Base-by-base conservation (phyloP, 2,888 invertebrate genomes). In the Pogonocherus hispidulus region DNA sequence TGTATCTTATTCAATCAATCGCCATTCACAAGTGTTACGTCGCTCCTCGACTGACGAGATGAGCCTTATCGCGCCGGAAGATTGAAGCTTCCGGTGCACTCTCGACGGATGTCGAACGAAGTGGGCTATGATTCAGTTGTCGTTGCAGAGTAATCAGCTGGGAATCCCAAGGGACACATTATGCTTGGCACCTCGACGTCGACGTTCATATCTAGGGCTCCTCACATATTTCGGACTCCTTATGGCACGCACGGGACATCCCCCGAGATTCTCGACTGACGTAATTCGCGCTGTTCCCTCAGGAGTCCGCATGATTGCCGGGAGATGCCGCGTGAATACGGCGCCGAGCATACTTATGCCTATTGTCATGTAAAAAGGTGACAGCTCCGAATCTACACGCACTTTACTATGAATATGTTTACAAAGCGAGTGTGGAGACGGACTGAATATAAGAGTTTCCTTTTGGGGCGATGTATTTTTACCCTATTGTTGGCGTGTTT, bases 261-360 rank as follows among this genome's bases (percentile, higher is more conserved):
- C 80, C 80, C 70, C 60, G 76, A 80, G 81, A 81, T 73, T 74
- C 77, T 73, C 76, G 76, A 77, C 82, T 82, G 84, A 83, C 84
- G 84, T 84, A 84, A 84, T 84, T 84, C 84, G 80, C 80, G 80
- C 78, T 73, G 78, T 74, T 84, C 84, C 83, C 83, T 66, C 70
- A 76, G 80, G 84, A 79, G 77, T 76, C 77, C 79, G 78, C 83
- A 84, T 84, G 84, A 84, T 84, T 84, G 84, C 82, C 80, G 81
- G 76, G 82, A 83, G 83, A 84, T 82, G 83, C 82, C 80, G 78
- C 79, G 78, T 82, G 84, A 83, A 84, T 84, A 83, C 83, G 77
- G 77, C 77, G 78, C 76, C 79, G 77, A 80, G 80, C 78, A 77
- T 77, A 81, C 81, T 82, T 81, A 80, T 76, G 78, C 76, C 79